Conservation (phyloP, 2,888 invertebrate species). For the Caenorhabditis sp. region DNA sequence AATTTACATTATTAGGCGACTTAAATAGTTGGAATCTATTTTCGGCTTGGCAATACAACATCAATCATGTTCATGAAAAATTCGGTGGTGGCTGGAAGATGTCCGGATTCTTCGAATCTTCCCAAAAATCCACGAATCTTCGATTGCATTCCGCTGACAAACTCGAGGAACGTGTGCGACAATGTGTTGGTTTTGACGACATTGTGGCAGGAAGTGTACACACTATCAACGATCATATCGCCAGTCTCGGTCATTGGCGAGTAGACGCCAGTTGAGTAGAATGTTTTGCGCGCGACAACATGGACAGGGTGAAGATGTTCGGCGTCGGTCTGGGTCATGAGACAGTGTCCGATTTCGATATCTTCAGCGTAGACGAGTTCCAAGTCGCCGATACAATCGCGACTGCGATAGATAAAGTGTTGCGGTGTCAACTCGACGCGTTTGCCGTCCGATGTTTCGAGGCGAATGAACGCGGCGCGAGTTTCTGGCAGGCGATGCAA, state of each 20-base stretch:
- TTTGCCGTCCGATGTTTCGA: slow-evolving; percentile 47
- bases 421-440: slow-evolving; percentile 56
- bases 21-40: not conserved
- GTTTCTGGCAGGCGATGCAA: slow-evolving; percentile 57
- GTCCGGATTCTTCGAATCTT: slow-evolving; percentile 38
- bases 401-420: slow-evolving; percentile 63
- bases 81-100: slow-evolving; percentile 54
- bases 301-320: slow-evolving; percentile 30
- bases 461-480: slow-evolving; percentile 53
- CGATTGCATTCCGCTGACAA: slow-evolving; percentile 33
- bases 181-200: slow-evolving; percentile 56
- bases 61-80: slow-evolving; percentile 53
- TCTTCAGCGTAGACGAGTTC: slow-evolving; percentile 55
- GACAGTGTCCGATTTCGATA: slow-evolving; percentile 53
- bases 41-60: slow-evolving; percentile 44
- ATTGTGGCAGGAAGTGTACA: slow-evolving; percentile 64
- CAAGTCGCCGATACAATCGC: slow-evolving; percentile 7
- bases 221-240: slow-evolving; percentile 59
- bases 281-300: slow-evolving; percentile 32
- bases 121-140: slow-evolving; percentile 30
- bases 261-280: slow-evolving; percentile 55
- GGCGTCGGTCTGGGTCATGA: slow-evolving; percentile 36
- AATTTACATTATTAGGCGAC: too few species aligned
- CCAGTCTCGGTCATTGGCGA: slow-evolving; percentile 63
- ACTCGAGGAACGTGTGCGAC: slow-evolving; percentile 54